Conservation (phyloP, 1,140 invertebrate genomes). For the Ceratoteleas bidentatus region DNA sequence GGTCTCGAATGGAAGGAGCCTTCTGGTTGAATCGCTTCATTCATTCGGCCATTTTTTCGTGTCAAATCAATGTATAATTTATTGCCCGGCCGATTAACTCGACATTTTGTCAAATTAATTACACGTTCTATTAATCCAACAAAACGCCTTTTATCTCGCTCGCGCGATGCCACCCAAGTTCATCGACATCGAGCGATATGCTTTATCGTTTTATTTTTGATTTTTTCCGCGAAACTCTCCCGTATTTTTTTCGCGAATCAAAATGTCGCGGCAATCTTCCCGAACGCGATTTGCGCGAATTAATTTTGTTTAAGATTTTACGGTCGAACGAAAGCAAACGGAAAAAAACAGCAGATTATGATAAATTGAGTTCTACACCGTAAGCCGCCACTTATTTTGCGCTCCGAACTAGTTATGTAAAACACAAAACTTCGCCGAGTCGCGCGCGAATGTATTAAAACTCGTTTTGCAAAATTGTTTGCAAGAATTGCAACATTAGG, state of each 20-base stretch:
- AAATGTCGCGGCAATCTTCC: too few species aligned
- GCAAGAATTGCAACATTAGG: conserved; percentile 19
- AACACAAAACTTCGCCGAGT: conserved; percentile 47
- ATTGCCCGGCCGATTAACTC: conserved; percentile 16
- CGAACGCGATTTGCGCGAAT: too few species aligned
- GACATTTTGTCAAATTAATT: conserved; percentile 45
- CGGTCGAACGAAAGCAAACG: conserved; percentile 10
- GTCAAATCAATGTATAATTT: conserved; percentile 51
- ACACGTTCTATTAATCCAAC: conserved; percentile 19
- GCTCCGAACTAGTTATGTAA: conserved; percentile 55
- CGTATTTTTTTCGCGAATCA: too few species aligned
- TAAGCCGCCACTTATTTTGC: conserved; percentile 44
- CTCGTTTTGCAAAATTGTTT: conserved; percentile 56
- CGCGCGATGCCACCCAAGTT: conserved; percentile 1
- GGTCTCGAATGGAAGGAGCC: conserved; percentile 33
- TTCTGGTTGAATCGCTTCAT: conserved; percentile 31
- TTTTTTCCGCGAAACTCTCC: too few species aligned
- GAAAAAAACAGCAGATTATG: conserved; percentile 38
- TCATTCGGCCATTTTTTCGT: conserved; percentile 38
- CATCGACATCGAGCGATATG: too few species aligned
- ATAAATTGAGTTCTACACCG: conserved; percentile 50
- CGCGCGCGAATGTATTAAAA: conserved; percentile 45
- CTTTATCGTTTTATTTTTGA: too few species aligned
- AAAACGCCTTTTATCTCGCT: conserved; percentile 32
- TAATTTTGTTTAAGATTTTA: too few species aligned